These are phyloP conservation scores for Agonopterix heracliana DNA, from an alignment of 2,888 invertebrate genomes.

Conservation along the genomic window DNA sequence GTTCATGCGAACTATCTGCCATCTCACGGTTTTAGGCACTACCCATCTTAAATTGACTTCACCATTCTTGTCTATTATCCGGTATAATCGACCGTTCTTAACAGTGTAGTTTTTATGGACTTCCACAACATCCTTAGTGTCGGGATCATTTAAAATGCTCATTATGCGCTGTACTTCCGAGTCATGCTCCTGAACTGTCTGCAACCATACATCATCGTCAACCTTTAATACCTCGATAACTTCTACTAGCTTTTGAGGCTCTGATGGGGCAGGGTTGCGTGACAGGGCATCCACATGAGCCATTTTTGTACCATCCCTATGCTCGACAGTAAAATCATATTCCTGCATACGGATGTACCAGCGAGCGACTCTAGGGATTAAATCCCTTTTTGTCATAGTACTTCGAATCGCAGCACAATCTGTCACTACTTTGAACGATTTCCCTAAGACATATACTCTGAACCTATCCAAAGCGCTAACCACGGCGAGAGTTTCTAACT, in stretches of 20 bases:
- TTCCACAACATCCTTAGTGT: not conserved
- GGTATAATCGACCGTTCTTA: conserved; percentile 8
- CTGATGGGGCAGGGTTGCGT: conserved; percentile 10
- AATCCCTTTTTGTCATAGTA: not conserved
- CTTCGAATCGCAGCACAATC: conserved; percentile 10
- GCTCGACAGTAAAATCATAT: conserved; percentile 24
- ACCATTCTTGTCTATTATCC: conserved; percentile 8
- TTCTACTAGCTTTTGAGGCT: not conserved
- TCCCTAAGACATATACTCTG: conserved; percentile 1
- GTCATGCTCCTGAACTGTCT: conserved; percentile 14
- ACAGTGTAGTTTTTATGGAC: conserved; percentile 12
- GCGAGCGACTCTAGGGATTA: conserved; percentile 19
- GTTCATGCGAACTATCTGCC: conserved; percentile 5
- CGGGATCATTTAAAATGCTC: conserved; percentile 15
- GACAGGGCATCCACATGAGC: conserved; percentile 33
- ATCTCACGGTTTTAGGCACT: conserved; percentile 14
- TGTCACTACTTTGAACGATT: conserved; percentile 8
- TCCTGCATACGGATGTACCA: conserved; percentile 32
- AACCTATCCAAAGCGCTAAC: conserved; percentile 6
- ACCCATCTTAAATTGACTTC: conserved; percentile 13
- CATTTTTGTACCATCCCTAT: conserved; percentile 22
- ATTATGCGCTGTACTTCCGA: conserved; percentile 8
- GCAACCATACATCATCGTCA: conserved; percentile 13
- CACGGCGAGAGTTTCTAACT: conserved; percentile 7
- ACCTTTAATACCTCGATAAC: not conserved